Conservation (phyloP, 2,888 invertebrate genomes). For the Cerastis leucographa region DNA sequence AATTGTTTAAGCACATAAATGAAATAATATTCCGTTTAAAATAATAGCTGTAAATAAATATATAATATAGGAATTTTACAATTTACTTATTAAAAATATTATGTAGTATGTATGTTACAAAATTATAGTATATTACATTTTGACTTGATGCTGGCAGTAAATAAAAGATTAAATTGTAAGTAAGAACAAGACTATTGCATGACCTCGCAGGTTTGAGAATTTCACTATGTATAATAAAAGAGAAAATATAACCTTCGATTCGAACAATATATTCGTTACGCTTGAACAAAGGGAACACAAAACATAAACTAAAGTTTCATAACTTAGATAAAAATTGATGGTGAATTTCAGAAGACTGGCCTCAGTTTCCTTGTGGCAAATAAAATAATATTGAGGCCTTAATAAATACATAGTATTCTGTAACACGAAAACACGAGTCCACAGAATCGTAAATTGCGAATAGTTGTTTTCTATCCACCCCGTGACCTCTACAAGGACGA, state of each 20-base stretch:
- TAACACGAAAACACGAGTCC: slow-evolving; percentile 42
- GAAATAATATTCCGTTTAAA: slow-evolving; percentile 29
- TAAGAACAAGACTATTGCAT: slow-evolving; percentile 34
- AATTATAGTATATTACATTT: slow-evolving; percentile 26
- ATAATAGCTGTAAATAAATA: slow-evolving; percentile 32
- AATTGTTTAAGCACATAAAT: slow-evolving; percentile 15
- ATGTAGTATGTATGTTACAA: slow-evolving; percentile 35
- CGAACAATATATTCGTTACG: slow-evolving; percentile 42
- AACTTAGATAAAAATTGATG: slow-evolving; percentile 52
- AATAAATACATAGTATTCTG: slow-evolving; percentile 33
- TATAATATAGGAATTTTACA: slow-evolving; percentile 8
- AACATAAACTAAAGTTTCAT: slow-evolving; percentile 26
- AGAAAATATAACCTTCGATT: slow-evolving; percentile 31
- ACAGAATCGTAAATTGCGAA: slow-evolving; percentile 41
- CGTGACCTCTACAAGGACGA: slow-evolving; percentile 60
- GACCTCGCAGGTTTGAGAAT: slow-evolving; percentile 29
- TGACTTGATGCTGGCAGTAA: slow-evolving; percentile 37
- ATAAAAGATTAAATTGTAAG: slow-evolving; percentile 11
- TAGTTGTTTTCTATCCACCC: slow-evolving; percentile 49
- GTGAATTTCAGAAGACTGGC: slow-evolving; percentile 46
- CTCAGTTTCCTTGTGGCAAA: slow-evolving; percentile 55
- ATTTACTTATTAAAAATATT: slow-evolving; percentile 26
- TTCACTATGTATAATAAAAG: not conserved
- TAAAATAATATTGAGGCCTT: slow-evolving; percentile 44
- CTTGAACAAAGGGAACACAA: slow-evolving; percentile 56